Percentiles rank a stretch among this genome's conserved stretches.
Evolutionary conservation across 2,888 invertebrate genomes (phyloP).

Genomic region (Oligia strigilis): DNA sequence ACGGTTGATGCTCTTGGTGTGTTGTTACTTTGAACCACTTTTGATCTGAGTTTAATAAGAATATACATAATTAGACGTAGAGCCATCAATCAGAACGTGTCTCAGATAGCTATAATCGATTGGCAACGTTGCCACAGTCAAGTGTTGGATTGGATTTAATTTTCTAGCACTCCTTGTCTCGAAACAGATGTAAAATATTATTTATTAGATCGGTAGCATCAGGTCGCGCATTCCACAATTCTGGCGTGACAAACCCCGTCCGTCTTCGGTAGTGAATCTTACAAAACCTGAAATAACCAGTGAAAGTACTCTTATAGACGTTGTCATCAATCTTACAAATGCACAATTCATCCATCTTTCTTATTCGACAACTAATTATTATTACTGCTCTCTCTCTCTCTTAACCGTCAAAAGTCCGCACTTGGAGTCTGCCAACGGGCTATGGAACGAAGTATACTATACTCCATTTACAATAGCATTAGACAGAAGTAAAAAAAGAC

Average conservation of each 20-base stretch:
- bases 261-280: neutral
- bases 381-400: neutral
- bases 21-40: neutral
- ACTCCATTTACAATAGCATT: no score
- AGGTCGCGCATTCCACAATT: neutral
- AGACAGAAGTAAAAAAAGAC: no score
- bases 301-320: neutral
- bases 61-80: neutral
- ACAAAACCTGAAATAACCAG: no score
- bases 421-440: no score
- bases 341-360: no score
- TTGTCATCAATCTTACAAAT: neutral
- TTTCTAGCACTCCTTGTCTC: neutral
- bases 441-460: no score
- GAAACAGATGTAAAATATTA: neutral
- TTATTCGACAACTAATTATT: neutral
- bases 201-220: neutral
- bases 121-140: neutral
- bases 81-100: neutral
- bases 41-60: neutral
- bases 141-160: neutral
- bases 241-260: neutral
- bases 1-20: neutral
- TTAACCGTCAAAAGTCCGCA: neutral
- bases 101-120: neutral